Percentiles rank a stretch among this genome's conserved stretches.
Conservation (phyloP, 2,797 vertebrate genomes). For the Cuniculus paca region DNA sequence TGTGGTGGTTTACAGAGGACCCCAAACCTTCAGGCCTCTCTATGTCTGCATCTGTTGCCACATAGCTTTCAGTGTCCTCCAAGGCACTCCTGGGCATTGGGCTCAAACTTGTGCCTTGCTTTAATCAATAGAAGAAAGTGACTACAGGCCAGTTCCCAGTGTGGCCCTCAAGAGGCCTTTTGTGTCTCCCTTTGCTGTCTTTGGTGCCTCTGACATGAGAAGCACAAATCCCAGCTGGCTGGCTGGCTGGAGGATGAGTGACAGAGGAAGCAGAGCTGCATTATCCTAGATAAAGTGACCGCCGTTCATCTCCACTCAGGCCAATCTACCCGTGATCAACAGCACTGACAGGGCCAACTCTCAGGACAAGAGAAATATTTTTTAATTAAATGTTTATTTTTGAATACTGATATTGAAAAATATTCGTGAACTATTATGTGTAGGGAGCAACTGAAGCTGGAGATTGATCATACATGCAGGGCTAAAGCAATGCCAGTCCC, state of each 20-base stretch:
- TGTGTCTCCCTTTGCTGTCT: background rate
- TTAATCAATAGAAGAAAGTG: background rate
- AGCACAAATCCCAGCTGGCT: background rate
- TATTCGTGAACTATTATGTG: too few species aligned
- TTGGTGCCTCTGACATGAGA: background rate
- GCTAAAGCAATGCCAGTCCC: too few species aligned
- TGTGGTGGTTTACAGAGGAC: too few species aligned
- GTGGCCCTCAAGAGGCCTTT: background rate
- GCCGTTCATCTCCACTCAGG: too few species aligned
- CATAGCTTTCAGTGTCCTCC: background rate
- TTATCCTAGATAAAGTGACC: background rate
- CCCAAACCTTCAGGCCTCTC: too few species aligned
- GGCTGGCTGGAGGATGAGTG: background rate
- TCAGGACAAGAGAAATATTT: too few species aligned
- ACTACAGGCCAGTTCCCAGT: background rate
- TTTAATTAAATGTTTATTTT: too few species aligned
- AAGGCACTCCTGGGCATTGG: background rate
- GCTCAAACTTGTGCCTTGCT: background rate
- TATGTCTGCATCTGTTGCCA: fast-evolving
- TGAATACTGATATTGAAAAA: too few species aligned
- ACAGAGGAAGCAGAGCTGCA: background rate
- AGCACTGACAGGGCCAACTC: too few species aligned
- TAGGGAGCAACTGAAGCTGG: too few species aligned
- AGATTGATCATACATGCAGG: too few species aligned
- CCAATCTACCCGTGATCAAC: too few species aligned